Base-by-base conservation (phyloP, 1,140 invertebrate genomes). In the Dryas iulia region DNA sequence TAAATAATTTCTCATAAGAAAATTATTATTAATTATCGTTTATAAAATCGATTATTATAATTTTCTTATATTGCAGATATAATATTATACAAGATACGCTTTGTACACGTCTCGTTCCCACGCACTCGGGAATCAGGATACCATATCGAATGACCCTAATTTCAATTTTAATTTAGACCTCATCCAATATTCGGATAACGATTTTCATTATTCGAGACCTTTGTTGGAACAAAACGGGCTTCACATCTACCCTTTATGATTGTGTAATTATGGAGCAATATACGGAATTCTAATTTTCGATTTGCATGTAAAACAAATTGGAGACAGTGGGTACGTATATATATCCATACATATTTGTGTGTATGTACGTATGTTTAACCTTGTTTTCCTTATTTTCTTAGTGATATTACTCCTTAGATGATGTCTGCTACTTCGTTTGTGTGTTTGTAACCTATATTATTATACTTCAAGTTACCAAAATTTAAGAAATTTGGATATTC, bases 111-210 rank as follows among this genome's bases (percentile, higher is more conserved):
- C 0, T 35, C 52, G 18, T 21, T 35, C 14, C 23, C 33, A 39
- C 28, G 58, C 11, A 39, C 28, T 23, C 31, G 21, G 58, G n/a
- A 39, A 14, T 23, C 31, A 11, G 58, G n/a, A 10, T n/a, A 56
- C 11, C 53, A 56, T 25, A 56, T 56, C 24, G 21, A 7, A 14
- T 63, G 63, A 58, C 54, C 59, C 52, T 33, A 35, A 68, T 69
- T 71, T 68, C 35, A 67, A 59, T 72, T 71, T 64, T 72, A 68
- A 68, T 72, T 68, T 60, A 58, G 57, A 54, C 28, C 39, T 60
- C 56, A 59, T 64, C 59, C 59, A 57, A 68, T 25, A 64, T 66
- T 63, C 61, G 61, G 60, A 31, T 60, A 72, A 47, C 70, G 60
- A 64, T 68, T 68, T 64, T 60, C 30, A 64, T 72, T 64, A 68